phyloP scores from a whole-genome alignment of 2,888 invertebrate genomes.

The Argyresthia goedartella region DNA sequence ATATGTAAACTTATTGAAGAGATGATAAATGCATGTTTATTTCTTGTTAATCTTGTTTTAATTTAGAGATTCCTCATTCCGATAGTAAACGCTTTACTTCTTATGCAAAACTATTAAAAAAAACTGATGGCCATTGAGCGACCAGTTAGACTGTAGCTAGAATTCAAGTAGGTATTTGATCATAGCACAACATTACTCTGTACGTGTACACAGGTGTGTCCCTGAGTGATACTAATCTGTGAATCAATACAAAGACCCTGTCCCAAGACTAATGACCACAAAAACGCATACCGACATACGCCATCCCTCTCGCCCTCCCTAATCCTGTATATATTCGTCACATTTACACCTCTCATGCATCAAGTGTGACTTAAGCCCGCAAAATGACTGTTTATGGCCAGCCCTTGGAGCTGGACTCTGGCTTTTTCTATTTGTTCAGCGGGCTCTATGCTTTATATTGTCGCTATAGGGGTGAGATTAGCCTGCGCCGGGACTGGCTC shows the following conservation, averaged over 20 bases:
- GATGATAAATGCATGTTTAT: too few species aligned
- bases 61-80: too few species aligned
- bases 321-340: conserved; percentile 37
- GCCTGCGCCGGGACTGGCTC: conserved; percentile 22
- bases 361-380: conserved; percentile 49
- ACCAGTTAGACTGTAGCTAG: too few species aligned
- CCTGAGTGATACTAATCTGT: background rate
- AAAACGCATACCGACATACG: conserved; percentile 11
- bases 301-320: conserved; percentile 29
- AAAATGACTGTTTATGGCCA: conserved; percentile 64
- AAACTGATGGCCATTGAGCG: too few species aligned
- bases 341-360: conserved; percentile 45
- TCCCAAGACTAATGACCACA: background rate
- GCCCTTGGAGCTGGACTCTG: conserved; percentile 42
- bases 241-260: background rate
- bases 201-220: too few species aligned
- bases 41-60: too few species aligned
- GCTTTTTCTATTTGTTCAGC: background rate
- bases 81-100: too few species aligned
- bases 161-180: too few species aligned
- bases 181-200: too few species aligned
- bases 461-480: background rate
- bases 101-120: too few species aligned
- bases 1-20: too few species aligned
- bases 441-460: background rate